Evolutionary conservation across 2,888 invertebrate species (phyloP).

Genomic region (Drosophila diplacantha): DNA sequence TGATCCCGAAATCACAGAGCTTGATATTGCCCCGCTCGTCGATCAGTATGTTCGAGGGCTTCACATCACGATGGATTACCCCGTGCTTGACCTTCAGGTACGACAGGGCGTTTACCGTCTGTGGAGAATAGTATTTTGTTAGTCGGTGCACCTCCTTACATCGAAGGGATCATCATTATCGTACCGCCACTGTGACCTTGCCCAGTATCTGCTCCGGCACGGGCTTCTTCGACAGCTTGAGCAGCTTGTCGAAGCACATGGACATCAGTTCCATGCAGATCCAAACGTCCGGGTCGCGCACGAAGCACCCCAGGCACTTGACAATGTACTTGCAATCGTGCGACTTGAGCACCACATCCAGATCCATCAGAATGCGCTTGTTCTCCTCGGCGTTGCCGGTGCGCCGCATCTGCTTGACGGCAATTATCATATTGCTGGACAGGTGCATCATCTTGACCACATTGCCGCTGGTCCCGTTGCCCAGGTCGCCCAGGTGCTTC

Average conservation of each 20-base stretch:
- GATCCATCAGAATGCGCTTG: slow-evolving; percentile 98
- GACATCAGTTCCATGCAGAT: slow-evolving; percentile 99
- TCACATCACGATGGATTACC: slow-evolving; percentile 98
- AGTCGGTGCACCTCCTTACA: background rate
- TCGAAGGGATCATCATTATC: slow-evolving; percentile 68
- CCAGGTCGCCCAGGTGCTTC: slow-evolving; percentile 91
- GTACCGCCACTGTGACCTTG: slow-evolving; percentile 96
- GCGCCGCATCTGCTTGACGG: slow-evolving; percentile 99
- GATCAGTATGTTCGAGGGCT: slow-evolving; percentile 98
- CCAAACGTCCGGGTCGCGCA: slow-evolving; percentile 98
- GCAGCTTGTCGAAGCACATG: slow-evolving; percentile 97
- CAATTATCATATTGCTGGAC: slow-evolving; percentile 90
- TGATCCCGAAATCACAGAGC: slow-evolving; percentile 99
- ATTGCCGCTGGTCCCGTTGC: slow-evolving; percentile 97
- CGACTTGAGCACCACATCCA: slow-evolving; percentile 98
- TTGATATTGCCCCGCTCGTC: slow-evolving; percentile 97
- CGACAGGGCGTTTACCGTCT: slow-evolving; percentile 97
- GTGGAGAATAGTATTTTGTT: slow-evolving; percentile 23
- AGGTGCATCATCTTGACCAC: slow-evolving; percentile 97
- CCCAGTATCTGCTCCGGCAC: slow-evolving; percentile 97
- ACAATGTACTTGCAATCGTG: slow-evolving; percentile 98
- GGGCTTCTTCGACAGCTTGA: slow-evolving; percentile 90
- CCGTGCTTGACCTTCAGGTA: slow-evolving; percentile 98
- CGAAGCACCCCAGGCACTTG: slow-evolving; percentile 97
- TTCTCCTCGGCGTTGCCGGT: slow-evolving; percentile 98